phyloP scores from a whole-genome alignment of 2,797 vertebrate genomes.

The Champsocephalus esox region DNA sequence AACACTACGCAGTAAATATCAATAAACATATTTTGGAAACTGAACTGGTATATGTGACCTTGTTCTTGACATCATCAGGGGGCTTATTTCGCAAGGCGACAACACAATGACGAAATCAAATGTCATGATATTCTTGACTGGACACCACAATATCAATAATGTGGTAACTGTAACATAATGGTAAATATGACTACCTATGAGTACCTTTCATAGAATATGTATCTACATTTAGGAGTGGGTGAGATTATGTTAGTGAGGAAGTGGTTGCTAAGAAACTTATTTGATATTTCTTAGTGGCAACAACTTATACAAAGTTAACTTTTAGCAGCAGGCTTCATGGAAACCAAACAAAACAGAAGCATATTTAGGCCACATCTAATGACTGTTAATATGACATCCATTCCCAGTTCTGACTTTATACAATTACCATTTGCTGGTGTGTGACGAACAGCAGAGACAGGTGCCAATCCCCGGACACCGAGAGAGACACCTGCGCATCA shows the following conservation, averaged over 20 bases:
- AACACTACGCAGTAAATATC: neutral
- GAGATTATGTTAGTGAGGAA: conserved; percentile 1
- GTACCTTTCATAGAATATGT: conserved; percentile 6
- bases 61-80: neutral
- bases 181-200: conserved; percentile 4
- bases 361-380: neutral
- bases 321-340: no score
- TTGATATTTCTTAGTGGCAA: neutral
- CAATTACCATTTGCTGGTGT: accelerated
- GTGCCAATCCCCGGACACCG: neutral
- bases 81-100: neutral
- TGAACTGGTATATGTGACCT: neutral
- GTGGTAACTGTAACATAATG: neutral
- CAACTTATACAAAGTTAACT: neutral
- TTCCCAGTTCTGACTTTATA: neutral
- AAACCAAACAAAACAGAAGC: neutral
- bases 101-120: conserved; percentile 20
- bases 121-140: conserved; percentile 36
- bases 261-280: neutral
- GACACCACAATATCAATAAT: conserved; percentile 2
- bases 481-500: conserved; percentile 37
- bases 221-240: neutral
- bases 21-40: conserved; percentile 2
- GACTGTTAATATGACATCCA: no score
- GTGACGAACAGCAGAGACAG: no score